Percentiles rank a stretch among this genome's conserved stretches.
Conservation (phyloP, 2,797 vertebrate genomes). For the Myotis myotis region DNA sequence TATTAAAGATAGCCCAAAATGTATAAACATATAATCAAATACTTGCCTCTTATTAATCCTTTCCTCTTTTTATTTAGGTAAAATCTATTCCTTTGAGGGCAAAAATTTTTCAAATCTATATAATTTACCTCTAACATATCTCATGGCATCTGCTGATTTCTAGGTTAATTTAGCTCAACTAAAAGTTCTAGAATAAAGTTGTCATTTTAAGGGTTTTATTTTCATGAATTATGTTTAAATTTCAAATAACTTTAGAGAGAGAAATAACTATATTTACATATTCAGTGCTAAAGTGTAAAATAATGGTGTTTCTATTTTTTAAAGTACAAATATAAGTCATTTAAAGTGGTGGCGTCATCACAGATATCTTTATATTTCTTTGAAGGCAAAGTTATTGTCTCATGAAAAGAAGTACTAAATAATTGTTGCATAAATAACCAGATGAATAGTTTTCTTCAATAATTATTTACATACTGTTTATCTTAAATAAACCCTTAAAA, state of each 20-base stretch:
- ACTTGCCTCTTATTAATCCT: not conserved
- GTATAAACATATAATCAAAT: not conserved
- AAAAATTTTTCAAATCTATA: not conserved
- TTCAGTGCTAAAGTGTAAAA: not conserved
- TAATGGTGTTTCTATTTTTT: not conserved
- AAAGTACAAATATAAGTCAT: not conserved
- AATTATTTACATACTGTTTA: not conserved
- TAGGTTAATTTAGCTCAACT: not conserved
- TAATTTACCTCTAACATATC: not conserved
- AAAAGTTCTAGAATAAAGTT: not conserved
- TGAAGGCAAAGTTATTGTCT: not conserved
- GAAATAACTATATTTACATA: not conserved
- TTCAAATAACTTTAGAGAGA: not conserved
- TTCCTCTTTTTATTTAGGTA: not conserved
- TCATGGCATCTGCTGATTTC: not conserved
- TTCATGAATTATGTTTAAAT: not conserved
- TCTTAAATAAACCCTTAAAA: not conserved
- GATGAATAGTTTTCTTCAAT: not conserved
- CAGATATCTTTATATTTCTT: not conserved
- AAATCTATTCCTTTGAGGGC: not conserved
- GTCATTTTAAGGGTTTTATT: not conserved
- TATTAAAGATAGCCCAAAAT: not conserved
- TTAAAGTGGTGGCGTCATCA: not conserved
- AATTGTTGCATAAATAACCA: not conserved
- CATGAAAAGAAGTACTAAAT: constrained; percentile 15